Conservation (phyloP, 2,888 invertebrate species). For the Microctonus hyperodae region DNA sequence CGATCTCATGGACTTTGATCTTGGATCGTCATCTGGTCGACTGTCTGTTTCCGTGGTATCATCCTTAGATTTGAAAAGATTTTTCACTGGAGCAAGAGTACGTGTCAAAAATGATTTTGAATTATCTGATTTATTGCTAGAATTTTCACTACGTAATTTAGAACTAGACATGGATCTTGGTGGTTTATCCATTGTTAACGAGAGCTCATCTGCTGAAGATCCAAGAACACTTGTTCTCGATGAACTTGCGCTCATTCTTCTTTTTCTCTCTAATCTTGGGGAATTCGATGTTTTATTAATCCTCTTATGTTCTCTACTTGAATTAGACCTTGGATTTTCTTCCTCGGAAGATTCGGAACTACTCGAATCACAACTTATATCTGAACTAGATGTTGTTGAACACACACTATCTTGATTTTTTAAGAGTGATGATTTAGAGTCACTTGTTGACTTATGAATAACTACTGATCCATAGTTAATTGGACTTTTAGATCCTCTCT, state of each 20-base stretch:
- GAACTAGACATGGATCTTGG: conserved; percentile 66
- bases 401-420: conserved; percentile 34
- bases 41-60: conserved; percentile 31
- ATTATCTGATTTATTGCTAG: conserved; percentile 67
- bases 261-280: conserved; percentile 41
- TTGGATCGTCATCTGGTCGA: conserved; percentile 40
- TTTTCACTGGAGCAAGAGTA: conserved; percentile 68
- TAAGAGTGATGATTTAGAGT: conserved; percentile 43
- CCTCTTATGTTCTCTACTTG: conserved; percentile 32
- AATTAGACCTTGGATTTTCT: conserved; percentile 45
- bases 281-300: conserved; percentile 45
- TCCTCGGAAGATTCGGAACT: conserved; percentile 52
- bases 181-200: conserved; percentile 66
- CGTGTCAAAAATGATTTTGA: conserved; percentile 68
- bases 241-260: conserved; percentile 56
- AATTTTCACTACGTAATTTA: conserved; percentile 58
- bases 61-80: conserved; percentile 73
- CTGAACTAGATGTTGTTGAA: conserved; percentile 41
- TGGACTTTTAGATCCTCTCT: not conserved
- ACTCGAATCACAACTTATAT: conserved; percentile 60
- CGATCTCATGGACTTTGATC: conserved; percentile 42
- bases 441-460: conserved; percentile 40
- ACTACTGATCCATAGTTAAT: not conserved
- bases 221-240: conserved; percentile 66
- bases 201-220: conserved; percentile 68